Evolutionary conservation across 2,797 vertebrate species (phyloP), one percentile per base, ranked within the genome.

Genomic region (Coregonus ussuriensis): DNA sequence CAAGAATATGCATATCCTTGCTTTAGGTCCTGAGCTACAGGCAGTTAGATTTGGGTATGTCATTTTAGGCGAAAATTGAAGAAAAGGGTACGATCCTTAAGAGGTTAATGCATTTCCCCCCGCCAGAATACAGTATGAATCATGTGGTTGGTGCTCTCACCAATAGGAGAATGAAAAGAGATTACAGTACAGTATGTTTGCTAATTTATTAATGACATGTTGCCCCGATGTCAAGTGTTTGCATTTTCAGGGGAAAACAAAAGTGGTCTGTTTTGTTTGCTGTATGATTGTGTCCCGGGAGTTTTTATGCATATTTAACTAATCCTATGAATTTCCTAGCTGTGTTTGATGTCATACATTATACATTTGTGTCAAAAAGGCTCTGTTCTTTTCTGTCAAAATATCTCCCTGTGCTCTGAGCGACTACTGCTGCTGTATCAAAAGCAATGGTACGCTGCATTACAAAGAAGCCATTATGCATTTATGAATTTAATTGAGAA

Each of bases 151-250:
- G 70, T 76, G 18, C 29, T 62, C 25, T 78, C 67, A 7, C 0
- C 33, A 78, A 31, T 72, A 18, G 0, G 11, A 9, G 1, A 63
- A 3, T 1, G 72, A 68, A 52, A 0, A 51, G 29, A 83, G 59
- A 74, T 56, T 52, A 35, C 51, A 4, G 76, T 54, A 83, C 71
- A 14, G 53, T 35, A 25, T 0, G 14, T 68, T 67, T 41, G 29
- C 63, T 87, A 68, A 86, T 79, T 81, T 84, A 87, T 91, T 79
- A 82, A 82, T 88, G 81, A 82, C 69, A 79, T 83, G 84, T 84
- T 82, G 71, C 77, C 11, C 16, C 16, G 66, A 62, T 78, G 73
- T 77, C 67, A 51, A 82, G 63, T 77, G 84, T 89, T 85, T 78
- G 75, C 72, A 63, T 78, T 75, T 76, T 59, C 63, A 35, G 41